These are phyloP conservation scores for Rhegmatorhina hoffmannsi DNA, from an alignment of 2,113 vertebrate species.

Conservation along the genomic window DNA sequence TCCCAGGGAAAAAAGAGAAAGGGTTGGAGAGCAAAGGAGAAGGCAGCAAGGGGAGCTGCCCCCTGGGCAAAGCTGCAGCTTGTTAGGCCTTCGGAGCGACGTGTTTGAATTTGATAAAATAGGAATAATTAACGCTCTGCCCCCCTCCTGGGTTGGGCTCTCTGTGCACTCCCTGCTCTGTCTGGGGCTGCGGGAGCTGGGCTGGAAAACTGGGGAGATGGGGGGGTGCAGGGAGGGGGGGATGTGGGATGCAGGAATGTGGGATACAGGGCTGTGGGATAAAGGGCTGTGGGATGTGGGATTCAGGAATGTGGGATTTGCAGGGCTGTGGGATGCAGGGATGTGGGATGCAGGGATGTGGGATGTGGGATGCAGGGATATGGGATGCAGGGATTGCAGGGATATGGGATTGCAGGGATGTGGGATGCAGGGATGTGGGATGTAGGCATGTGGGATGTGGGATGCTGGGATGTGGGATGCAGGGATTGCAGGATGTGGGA, in stretches of 20 bases:
- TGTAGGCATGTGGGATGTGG: too few species aligned
- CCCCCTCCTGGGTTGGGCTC: neutral
- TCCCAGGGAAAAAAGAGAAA: neutral
- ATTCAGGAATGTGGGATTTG: too few species aligned
- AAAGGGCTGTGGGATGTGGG: neutral
- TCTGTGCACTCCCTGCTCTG: rapidly evolving
- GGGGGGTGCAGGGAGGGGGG: too few species aligned
- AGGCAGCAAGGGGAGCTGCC: neutral
- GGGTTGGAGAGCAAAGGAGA: neutral
- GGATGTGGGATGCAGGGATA: neutral
- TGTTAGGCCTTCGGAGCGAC: neutral
- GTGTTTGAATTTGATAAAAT: neutral
- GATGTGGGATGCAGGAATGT: too few species aligned
- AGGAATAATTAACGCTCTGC: neutral
- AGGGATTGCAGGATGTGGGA: too few species aligned
- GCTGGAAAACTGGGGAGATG: too few species aligned
- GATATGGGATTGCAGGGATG: neutral
- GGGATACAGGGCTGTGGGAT: too few species aligned
- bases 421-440: neutral
- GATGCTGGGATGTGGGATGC: neutral
- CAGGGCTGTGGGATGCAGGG: too few species aligned
- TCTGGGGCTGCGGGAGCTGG: neutral
- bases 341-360: neutral
- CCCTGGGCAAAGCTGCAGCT: neutral
- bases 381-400: neutral